Evolutionary conservation across 2,888 invertebrate genomes (phyloP).

Genomic region (Boloria euphrosyne): DNA sequence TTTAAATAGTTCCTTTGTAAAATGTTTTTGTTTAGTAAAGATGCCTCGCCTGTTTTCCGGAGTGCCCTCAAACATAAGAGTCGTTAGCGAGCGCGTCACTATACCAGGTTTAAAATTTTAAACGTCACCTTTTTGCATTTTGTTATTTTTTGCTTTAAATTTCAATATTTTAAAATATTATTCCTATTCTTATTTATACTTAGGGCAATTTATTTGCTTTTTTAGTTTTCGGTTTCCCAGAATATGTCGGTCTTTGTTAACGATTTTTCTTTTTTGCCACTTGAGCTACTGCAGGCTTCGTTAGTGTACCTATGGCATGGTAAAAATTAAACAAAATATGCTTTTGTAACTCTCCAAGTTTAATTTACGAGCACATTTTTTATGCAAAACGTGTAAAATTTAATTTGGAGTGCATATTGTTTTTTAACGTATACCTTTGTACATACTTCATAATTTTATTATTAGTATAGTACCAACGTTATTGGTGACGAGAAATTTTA

Average conservation of each 20-base stretch:
- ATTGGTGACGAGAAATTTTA: too few relatives aligned
- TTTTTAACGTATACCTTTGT: not conserved
- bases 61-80: constrained; percentile 53
- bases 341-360: constrained; percentile 6
- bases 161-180: constrained; percentile 10
- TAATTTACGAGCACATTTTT: constrained; percentile 12
- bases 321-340: constrained; percentile 19
- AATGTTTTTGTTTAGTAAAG: constrained; percentile 37
- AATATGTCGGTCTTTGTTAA: constrained; percentile 11
- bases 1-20: constrained; percentile 32
- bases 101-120: constrained; percentile 31
- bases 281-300: constrained; percentile 7
- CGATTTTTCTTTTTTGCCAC: constrained; percentile 13
- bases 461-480: too few relatives aligned
- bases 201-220: constrained; percentile 3
- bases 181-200: not conserved
- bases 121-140: constrained; percentile 27
- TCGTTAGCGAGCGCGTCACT: constrained; percentile 49
- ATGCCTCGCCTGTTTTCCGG: constrained; percentile 50
- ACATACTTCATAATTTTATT: too few relatives aligned
- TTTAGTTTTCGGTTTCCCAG: constrained; percentile 9
- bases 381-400: constrained; percentile 5
- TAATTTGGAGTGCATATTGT: not conserved
- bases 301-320: constrained; percentile 12
- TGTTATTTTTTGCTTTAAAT: constrained; percentile 6